Percentiles rank a stretch among this genome's conserved stretches.
Evolutionary conservation across 1,140 invertebrate species (phyloP).

Genomic region (Coenobita brevimanus): DNA sequence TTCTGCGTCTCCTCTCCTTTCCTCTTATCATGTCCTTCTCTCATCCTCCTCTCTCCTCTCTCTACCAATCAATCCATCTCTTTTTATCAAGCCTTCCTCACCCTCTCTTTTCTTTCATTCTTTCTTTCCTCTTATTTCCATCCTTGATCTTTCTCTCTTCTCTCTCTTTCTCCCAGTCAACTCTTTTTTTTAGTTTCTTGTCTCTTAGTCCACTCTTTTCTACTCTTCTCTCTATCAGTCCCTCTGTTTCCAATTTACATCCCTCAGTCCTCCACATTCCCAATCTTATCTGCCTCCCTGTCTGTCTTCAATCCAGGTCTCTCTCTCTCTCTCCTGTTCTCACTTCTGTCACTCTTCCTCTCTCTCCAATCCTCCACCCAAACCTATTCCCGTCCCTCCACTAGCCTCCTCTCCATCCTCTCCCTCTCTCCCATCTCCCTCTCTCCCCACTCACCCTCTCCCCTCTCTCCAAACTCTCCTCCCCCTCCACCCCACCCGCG

Average conservation of each 20-base stretch:
- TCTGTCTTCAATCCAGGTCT: background rate
- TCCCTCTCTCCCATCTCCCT: too few relatives aligned
- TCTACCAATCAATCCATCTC: background rate
- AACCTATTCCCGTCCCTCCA: too few relatives aligned
- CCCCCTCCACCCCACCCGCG: background rate
- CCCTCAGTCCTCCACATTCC: background rate
- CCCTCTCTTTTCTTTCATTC: too few relatives aligned
- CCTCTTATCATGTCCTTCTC: background rate
- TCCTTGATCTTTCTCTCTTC: background rate
- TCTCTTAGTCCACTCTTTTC: too few relatives aligned
- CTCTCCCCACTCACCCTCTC: background rate
- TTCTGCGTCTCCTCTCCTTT: background rate
- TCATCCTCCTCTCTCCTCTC: background rate
- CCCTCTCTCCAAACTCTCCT: background rate
- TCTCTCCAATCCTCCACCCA: background rate
- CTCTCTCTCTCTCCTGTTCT: background rate
- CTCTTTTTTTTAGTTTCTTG: background rate
- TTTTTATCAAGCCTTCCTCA: background rate
- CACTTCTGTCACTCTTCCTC: background rate
- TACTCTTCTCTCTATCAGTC: background rate
- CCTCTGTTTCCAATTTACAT: slow-evolving; percentile 28
- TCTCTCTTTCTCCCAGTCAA: background rate
- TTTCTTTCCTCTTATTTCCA: background rate
- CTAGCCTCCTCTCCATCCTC: background rate
- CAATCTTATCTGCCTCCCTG: background rate